These are phyloP conservation scores for Colinus virginianus DNA, from an alignment of 2,113 vertebrate genomes.

Conservation along the genomic window DNA sequence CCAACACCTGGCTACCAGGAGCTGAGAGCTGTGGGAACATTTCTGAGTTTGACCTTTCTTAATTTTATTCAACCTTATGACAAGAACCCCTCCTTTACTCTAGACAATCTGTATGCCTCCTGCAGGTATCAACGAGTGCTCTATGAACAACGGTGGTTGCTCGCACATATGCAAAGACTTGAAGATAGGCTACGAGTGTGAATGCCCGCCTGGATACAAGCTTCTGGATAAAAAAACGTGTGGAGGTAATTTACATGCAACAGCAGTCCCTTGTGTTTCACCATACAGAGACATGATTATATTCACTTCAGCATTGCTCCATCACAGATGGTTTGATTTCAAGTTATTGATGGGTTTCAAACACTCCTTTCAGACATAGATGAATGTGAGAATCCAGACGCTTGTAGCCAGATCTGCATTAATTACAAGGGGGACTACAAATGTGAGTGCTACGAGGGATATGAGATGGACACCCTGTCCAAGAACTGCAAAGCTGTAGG, in stretches of 20 bases:
- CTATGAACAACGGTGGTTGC: conserved; percentile 93
- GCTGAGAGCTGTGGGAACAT: neutral
- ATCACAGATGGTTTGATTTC: conserved; percentile 69
- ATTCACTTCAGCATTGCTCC: conserved; percentile 54
- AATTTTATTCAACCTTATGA: neutral
- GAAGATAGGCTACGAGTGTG: conserved; percentile 91
- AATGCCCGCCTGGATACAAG: conserved; percentile 92
- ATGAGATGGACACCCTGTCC: conserved; percentile 93
- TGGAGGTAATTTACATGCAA: conserved; percentile 86
- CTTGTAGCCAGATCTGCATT: conserved; percentile 98
- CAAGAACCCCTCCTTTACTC: neutral
- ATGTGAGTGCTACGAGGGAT: conserved; percentile 96
- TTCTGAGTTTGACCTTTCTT: neutral
- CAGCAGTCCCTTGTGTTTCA: conserved; percentile 55
- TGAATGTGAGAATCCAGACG: conserved; percentile 95
- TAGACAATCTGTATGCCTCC: conserved; percentile 22
- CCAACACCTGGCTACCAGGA: neutral
- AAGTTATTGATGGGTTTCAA: conserved; percentile 71
- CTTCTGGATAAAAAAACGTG: conserved; percentile 97
- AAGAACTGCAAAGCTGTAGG: conserved; percentile 98
- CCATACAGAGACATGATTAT: conserved; percentile 56
- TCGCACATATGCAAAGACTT: conserved; percentile 95
- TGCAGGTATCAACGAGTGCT: conserved; percentile 85
- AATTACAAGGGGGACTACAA: conserved; percentile 99
- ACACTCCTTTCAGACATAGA: conserved; percentile 89